Conservation (phyloP, 2,888 invertebrate species). For the Onthophagus sagittarius region DNA sequence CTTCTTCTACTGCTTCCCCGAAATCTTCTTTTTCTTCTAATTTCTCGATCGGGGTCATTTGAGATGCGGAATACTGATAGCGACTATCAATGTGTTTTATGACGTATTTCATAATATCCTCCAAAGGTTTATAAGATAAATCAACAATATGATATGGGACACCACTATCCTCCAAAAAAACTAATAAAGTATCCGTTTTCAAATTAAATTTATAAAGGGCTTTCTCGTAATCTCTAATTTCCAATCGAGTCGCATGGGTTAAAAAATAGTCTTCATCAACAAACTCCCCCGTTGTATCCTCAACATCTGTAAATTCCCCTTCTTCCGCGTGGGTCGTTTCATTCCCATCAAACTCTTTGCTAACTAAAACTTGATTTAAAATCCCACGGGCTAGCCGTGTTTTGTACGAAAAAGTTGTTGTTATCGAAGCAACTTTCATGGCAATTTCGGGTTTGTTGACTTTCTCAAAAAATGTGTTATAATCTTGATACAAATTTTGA, state of each 20-base stretch:
- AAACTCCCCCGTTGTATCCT: conserved; percentile 12
- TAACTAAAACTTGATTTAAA: conserved; percentile 27
- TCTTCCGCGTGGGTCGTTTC: conserved; percentile 8
- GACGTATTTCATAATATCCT: conserved; percentile 38
- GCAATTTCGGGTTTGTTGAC: conserved; percentile 37
- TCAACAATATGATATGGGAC: conserved; percentile 21
- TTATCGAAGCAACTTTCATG: conserved; percentile 31
- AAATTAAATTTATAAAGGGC: conserved; percentile 23
- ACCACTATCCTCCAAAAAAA: conserved; percentile 17
- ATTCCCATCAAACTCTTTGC: conserved; percentile 22
- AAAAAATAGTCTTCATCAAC: conserved; percentile 22
- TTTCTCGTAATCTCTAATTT: conserved; percentile 13
- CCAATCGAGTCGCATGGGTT: conserved; percentile 18
- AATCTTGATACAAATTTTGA: conserved; percentile 36
- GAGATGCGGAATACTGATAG: conserved; percentile 47
- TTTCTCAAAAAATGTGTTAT: conserved; percentile 36
- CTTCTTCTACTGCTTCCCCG: conserved; percentile 47
- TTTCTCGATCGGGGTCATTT: conserved; percentile 50
- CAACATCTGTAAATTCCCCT: background rate
- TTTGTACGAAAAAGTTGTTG: conserved; percentile 27
- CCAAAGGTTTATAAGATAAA: conserved; percentile 35
- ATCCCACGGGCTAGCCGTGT: conserved; percentile 26
- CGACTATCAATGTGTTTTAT: conserved; percentile 37
- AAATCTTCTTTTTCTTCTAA: conserved; percentile 52
- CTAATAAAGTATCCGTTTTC: conserved; percentile 30